Evolutionary conservation across 2,888 invertebrate genomes (phyloP), one percentile per base, ranked within the genome.

Genomic region (Ischnus inquisitorius): DNA sequence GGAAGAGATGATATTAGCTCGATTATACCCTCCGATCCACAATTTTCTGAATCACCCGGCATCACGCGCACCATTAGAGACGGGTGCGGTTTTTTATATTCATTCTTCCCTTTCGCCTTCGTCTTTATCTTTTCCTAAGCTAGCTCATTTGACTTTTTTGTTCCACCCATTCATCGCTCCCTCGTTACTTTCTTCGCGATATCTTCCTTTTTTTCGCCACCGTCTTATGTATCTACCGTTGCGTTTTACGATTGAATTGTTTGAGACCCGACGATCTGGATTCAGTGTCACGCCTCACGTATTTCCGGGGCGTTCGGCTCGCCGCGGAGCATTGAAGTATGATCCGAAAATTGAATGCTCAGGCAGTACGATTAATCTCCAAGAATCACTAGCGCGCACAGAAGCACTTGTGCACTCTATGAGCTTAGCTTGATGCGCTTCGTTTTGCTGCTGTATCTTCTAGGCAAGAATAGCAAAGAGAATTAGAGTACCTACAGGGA

Each of bases 11-110:
- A 90, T 91, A 91, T 91, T 91, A 91, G 89, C 86, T 82, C 87
- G 90, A 91, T 91, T 90, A 90, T 90, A 89, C 86, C 81, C 88
- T 85, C 82, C 89, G 88, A 90, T 90, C 87, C 86, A 89, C 90
- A 88, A 91, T 91, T 91, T 91, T 89, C 89, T 87, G 89, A 90
- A 91, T 90, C 89, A 90, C 88, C 74, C 87, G 82, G 86, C 88
- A 90, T 88, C 87, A 87, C 86, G 86, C 85, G 84, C 84, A 77
- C 83, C 87, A 87, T 88, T 88, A 88, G 83, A 83, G 78, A 79
- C 83, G 81, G 65, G 71, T 65, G 65, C 62, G 51, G 22, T 46
- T 39, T 65, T 65, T n/a, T 46, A 57, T 25, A n/a, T 60, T 28
- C 43, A 57, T 80, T 83, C 78, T 65, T 64, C 78, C 67, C 85